phyloP scores from a whole-genome alignment of 2,888 invertebrate species.

The Callimorpha dominula region DNA sequence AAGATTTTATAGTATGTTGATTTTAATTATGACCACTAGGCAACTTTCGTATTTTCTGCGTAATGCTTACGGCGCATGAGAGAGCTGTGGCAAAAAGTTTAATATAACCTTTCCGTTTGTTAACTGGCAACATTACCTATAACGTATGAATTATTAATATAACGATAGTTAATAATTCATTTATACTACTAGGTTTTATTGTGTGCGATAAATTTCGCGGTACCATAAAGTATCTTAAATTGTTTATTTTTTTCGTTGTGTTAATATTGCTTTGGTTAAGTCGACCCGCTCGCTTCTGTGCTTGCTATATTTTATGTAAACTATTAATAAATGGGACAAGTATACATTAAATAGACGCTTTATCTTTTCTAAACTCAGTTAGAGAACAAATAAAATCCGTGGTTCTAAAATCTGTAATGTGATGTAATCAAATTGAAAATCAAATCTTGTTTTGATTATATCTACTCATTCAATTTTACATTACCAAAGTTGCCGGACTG shows the following conservation, averaged over 20 bases:
- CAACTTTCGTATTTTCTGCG: background rate
- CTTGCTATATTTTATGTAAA: slow-evolving; percentile 49
- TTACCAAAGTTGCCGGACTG: background rate
- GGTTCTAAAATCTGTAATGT: background rate
- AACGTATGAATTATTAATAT: slow-evolving; percentile 56
- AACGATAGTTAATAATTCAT: slow-evolving; percentile 54
- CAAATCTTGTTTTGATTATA: background rate
- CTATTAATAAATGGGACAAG: slow-evolving; percentile 8
- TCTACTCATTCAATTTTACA: no score
- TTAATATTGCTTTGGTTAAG: slow-evolving; percentile 43
- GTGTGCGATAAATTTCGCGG: slow-evolving; percentile 53
- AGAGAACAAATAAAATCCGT: background rate
- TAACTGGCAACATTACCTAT: slow-evolving; percentile 49
- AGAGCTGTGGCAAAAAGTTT: slow-evolving; percentile 6
- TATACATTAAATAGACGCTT: background rate
- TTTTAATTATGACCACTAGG: slow-evolving; percentile 33
- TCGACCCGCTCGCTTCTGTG: slow-evolving; percentile 30
- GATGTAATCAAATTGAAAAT: background rate
- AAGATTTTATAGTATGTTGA: slow-evolving; percentile 13
- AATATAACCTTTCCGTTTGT: slow-evolving; percentile 49
- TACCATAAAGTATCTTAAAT: slow-evolving; percentile 53
- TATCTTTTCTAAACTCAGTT: background rate
- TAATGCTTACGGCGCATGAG: slow-evolving; percentile 9
- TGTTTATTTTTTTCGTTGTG: slow-evolving; percentile 42
- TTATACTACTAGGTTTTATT: slow-evolving; percentile 51